Evolutionary conservation across 1,140 invertebrate species (phyloP).

Genomic region (Ephestia elutella): DNA sequence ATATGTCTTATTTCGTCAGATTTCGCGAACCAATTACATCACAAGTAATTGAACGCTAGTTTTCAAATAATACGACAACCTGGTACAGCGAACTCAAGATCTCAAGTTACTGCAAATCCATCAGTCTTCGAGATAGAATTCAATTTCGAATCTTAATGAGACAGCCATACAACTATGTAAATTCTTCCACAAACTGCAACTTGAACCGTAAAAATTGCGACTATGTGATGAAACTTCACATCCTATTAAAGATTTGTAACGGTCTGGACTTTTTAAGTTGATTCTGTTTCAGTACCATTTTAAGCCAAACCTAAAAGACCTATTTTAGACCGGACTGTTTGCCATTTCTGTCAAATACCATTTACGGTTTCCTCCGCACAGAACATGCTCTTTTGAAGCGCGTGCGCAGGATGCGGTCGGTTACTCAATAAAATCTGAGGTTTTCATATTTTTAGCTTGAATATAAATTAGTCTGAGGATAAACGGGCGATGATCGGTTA

Average conservation of each 20-base stretch:
- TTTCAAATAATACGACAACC: no score
- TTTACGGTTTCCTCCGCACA: conserved; percentile 30
- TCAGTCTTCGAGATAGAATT: background rate
- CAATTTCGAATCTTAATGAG: background rate
- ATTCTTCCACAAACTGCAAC: background rate
- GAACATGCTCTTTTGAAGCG: background rate
- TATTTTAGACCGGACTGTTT: no score
- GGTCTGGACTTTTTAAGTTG: no score
- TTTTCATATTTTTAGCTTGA: conserved; percentile 2
- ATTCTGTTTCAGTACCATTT: no score
- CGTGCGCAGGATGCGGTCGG: background rate
- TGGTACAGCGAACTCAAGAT: no score
- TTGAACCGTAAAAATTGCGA: background rate
- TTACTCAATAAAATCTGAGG: conserved; percentile 4
- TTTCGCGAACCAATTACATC: no score
- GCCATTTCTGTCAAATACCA: conserved; percentile 24
- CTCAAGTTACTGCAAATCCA: background rate
- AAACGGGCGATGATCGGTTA: background rate
- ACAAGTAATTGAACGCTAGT: no score
- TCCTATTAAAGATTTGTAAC: no score
- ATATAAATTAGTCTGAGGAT: background rate
- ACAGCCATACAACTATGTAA: background rate
- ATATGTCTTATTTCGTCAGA: no score
- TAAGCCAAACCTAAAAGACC: no score
- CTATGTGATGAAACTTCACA: conserved; percentile 13